Evolutionary conservation across 2,888 invertebrate species (phyloP).

Genomic region (Seira ritae): DNA sequence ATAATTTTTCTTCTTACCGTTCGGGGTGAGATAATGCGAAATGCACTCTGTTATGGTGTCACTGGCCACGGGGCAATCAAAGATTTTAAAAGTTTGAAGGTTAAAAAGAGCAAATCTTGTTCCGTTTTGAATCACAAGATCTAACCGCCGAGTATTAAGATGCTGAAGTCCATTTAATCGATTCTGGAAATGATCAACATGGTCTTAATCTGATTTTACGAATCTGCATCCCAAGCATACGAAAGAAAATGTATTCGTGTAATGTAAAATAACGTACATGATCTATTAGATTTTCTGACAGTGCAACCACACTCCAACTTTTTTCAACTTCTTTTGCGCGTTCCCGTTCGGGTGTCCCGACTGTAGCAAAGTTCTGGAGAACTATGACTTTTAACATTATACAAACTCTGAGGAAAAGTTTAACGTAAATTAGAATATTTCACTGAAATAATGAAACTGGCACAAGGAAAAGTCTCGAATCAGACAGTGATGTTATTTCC

Average conservation of each 20-base stretch:
- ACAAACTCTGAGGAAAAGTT: background rate
- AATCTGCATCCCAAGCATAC: too few relatives aligned
- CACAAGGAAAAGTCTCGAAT: too few relatives aligned
- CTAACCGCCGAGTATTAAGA: constrained; percentile 33
- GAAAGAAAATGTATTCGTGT: too few relatives aligned
- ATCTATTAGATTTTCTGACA: constrained; percentile 42
- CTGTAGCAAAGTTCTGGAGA: constrained; percentile 49
- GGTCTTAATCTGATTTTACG: too few relatives aligned
- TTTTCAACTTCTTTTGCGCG: background rate
- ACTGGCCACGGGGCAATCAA: constrained; percentile 36
- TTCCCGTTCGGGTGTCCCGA: constrained; percentile 31
- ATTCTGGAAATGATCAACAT: background rate
- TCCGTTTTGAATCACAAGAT: constrained; percentile 45
- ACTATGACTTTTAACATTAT: constrained; percentile 29
- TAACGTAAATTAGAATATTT: too few relatives aligned
- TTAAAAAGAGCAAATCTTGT: constrained; percentile 32
- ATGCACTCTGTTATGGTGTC: constrained; percentile 11
- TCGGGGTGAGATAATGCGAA: constrained; percentile 34
- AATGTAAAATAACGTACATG: too few relatives aligned
- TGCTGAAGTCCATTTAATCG: constrained; percentile 30
- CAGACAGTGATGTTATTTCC: too few relatives aligned
- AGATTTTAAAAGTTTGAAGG: constrained; percentile 47
- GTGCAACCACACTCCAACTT: constrained; percentile 36
- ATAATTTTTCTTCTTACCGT: constrained; percentile 38
- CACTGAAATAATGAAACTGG: too few relatives aligned